These are phyloP conservation scores for Asobara japonica DNA, from an alignment of 1,140 invertebrate species.

Conservation along the genomic window DNA sequence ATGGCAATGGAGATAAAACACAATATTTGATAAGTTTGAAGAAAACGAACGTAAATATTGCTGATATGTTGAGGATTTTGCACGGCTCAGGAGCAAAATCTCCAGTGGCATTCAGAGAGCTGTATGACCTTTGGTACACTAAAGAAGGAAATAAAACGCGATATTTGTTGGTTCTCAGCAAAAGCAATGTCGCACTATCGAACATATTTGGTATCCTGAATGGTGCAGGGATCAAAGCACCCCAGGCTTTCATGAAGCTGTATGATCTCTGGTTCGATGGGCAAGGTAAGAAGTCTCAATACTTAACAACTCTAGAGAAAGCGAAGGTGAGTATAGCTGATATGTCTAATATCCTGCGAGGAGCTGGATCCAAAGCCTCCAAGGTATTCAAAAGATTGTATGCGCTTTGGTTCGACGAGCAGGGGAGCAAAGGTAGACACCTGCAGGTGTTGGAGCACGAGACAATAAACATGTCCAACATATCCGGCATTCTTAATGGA, in stretches of 20 bases:
- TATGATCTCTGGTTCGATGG: constrained; percentile 43
- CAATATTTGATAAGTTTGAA: constrained; percentile 39
- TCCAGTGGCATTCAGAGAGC: constrained; percentile 37
- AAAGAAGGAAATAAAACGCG: constrained; percentile 37
- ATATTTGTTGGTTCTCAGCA: not conserved
- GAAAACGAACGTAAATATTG: constrained; percentile 28
- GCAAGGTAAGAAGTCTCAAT: constrained; percentile 38
- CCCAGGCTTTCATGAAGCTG: constrained; percentile 38
- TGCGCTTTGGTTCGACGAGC: constrained; percentile 42
- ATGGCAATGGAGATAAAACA: constrained; percentile 43
- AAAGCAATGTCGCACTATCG: not conserved
- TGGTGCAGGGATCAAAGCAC: constrained; percentile 29
- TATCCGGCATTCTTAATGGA: not conserved
- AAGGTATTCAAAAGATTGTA: constrained; percentile 41
- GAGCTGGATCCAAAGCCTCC: constrained; percentile 35
- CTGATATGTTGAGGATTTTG: constrained; percentile 9
- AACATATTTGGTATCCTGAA: not conserved
- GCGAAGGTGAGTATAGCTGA: constrained; percentile 27
- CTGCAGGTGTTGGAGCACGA: constrained; percentile 37
- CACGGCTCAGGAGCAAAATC: constrained; percentile 35
- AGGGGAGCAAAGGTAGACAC: constrained; percentile 36
- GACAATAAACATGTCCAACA: constrained; percentile 24
- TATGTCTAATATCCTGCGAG: constrained; percentile 20
- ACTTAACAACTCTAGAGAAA: constrained; percentile 39
- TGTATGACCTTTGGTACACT: constrained; percentile 40